A percentile compares a stretch with the other conserved stretches of the same genome.
Conservation (phyloP, 1,140 invertebrate species). For the Papilio glaucus region DNA sequence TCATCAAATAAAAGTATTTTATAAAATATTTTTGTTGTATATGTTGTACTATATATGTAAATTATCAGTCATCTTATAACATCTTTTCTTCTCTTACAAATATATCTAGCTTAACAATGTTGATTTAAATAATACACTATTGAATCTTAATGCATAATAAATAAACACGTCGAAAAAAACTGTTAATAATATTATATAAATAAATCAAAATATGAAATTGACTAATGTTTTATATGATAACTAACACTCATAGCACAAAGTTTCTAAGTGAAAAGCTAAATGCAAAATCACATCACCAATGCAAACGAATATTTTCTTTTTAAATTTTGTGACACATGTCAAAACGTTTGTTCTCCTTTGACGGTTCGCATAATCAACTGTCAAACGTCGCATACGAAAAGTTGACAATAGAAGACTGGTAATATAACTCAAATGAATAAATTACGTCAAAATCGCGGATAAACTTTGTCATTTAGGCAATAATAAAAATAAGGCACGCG, state of each 20-base stretch:
- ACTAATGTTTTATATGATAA: slow-evolving; percentile 19
- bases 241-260: slow-evolving; percentile 13
- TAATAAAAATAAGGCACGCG: slow-evolving; percentile 32
- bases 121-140: slow-evolving; percentile 16
- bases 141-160: slow-evolving; percentile 12
- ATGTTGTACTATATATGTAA: neutral
- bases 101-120: slow-evolving; percentile 1
- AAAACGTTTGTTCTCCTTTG: neutral
- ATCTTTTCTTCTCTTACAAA: neutral
- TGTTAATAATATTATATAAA: slow-evolving; percentile 34
- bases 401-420: neutral
- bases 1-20: slow-evolving; percentile 4
- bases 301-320: neutral
- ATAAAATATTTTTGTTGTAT: too few species aligned
- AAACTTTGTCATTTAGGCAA: slow-evolving; percentile 13
- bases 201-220: slow-evolving; percentile 23
- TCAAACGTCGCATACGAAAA: neutral
- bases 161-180: slow-evolving; percentile 25
- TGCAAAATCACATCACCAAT: slow-evolving; percentile 38
- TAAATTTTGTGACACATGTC: slow-evolving; percentile 22
- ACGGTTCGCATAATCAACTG: neutral
- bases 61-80: neutral
- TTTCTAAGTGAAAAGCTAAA: slow-evolving; percentile 27
- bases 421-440: neutral
- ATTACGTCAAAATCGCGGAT: neutral